Conservation (phyloP, 2,113 vertebrate species). For the Corythornis cristatus region DNA sequence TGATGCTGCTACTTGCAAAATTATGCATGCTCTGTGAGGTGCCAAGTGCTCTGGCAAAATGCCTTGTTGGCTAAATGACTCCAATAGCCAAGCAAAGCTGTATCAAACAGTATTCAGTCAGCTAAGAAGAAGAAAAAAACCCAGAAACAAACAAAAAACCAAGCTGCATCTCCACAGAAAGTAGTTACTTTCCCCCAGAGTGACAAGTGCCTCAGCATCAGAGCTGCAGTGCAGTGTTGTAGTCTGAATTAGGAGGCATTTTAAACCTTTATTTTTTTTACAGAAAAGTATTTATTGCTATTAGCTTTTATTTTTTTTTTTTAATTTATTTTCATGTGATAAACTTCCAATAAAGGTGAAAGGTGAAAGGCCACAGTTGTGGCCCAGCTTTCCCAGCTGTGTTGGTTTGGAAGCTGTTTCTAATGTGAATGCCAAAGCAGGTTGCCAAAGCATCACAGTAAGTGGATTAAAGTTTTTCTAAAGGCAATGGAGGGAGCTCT, state of each 20-base stretch:
- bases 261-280: neutral
- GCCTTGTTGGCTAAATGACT: slow-evolving; percentile 7
- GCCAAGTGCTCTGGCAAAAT: slow-evolving; percentile 28
- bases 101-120: neutral
- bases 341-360: neutral
- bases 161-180: neutral
- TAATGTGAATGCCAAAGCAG: neutral
- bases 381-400: neutral
- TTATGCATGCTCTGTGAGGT: neutral
- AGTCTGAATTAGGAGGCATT: neutral
- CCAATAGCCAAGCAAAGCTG: slow-evolving; percentile 6
- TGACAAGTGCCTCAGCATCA: neutral
- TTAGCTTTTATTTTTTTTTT: neutral
- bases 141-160: neutral
- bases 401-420: neutral
- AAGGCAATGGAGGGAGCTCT: neutral
- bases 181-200: neutral
- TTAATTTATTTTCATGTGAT: neutral
- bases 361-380: neutral
- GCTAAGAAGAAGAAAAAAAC: neutral
- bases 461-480: neutral
- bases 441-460: neutral
- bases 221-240: neutral
- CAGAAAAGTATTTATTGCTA: neutral
- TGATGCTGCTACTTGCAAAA: slow-evolving; percentile 53